Base-by-base conservation (phyloP, 2,888 invertebrate genomes). In the Aromia moschata region DNA sequence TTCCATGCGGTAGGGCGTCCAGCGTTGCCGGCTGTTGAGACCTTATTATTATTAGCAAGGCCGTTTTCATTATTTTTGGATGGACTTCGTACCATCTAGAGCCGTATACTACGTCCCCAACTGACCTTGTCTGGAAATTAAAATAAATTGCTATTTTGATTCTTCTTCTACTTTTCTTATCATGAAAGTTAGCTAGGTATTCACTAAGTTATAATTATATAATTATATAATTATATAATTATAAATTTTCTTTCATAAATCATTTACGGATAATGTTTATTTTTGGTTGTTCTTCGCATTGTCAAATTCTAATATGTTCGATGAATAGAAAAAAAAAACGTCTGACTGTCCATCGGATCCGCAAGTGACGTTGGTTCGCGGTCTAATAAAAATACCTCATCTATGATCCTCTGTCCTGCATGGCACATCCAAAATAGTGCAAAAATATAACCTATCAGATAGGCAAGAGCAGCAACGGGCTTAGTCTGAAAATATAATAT, bases 341-440 rank as follows among this genome's bases (percentile, higher is more conserved):
- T n/a, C n/a, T n/a, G n/a, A n/a, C n/a, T n/a, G n/a, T n/a, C n/a
- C n/a, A n/a, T n/a, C n/a, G n/a, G n/a, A n/a, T n/a, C n/a, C n/a
- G n/a, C n/a, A n/a, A n/a, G n/a, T n/a, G n/a, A 25, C 4, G 15
- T 9, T 5, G 25, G 25, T 9, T 25, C 25, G 4, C n/a, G n/a
- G n/a, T n/a, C n/a, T n/a, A n/a, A n/a, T n/a, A n/a, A 25, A 25
- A 10, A n/a, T 46, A 46, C 46, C 33, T 46, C 46, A 46, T 46
- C 46, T n/a, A 11, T 33, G 15, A 46, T 16, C 17, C 16, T 46
- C 11, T 46, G 46, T n/a, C 33, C 46, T 1, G 14, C 31, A 33
- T 15, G 33, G 17, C 46, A 46, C n/a, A 46, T 9, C 14, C 7
- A 31, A 11, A 46, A 46, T 7, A 46, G n/a, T 7, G 30, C 25